A percentile compares a stretch with the other conserved stretches of the same genome.
phyloP scores from a whole-genome alignment of 2,888 invertebrate species.

The Platynereis dumerilii region DNA sequence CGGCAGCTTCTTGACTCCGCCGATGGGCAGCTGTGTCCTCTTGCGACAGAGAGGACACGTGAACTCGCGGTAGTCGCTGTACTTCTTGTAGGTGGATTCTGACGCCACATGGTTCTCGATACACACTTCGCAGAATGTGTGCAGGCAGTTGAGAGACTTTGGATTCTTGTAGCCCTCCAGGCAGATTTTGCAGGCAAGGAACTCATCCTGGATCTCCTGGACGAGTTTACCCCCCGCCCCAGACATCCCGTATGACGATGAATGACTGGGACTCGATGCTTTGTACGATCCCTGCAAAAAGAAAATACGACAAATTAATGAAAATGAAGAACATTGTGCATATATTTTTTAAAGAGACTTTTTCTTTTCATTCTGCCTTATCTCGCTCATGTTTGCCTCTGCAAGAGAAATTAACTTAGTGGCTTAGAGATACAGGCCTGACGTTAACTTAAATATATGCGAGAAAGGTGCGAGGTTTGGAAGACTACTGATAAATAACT shows the following conservation, averaged over 20 bases:
- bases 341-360: no score
- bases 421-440: no score
- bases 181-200: constrained; percentile 64
- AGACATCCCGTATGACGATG: constrained; percentile 13
- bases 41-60: constrained; percentile 64
- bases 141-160: constrained; percentile 63
- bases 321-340: no score
- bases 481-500: no score
- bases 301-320: no score
- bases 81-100: constrained; percentile 63
- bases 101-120: constrained; percentile 62
- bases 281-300: no score
- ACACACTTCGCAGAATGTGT: constrained; percentile 63
- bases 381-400: no score
- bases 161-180: constrained; percentile 54
- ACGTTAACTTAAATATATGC: no score
- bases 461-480: no score
- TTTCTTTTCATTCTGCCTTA: no score
- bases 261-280: constrained; percentile 2
- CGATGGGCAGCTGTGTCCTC: constrained; percentile 62
- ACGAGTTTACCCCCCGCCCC: constrained; percentile 50
- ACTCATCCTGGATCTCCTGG: constrained; percentile 64
- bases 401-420: no score
- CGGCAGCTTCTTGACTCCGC: constrained; percentile 64
- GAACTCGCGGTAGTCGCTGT: constrained; percentile 63